These are phyloP conservation scores for Eugnorisma glareosa DNA, from an alignment of 2,888 invertebrate genomes.

Conservation along the genomic window DNA sequence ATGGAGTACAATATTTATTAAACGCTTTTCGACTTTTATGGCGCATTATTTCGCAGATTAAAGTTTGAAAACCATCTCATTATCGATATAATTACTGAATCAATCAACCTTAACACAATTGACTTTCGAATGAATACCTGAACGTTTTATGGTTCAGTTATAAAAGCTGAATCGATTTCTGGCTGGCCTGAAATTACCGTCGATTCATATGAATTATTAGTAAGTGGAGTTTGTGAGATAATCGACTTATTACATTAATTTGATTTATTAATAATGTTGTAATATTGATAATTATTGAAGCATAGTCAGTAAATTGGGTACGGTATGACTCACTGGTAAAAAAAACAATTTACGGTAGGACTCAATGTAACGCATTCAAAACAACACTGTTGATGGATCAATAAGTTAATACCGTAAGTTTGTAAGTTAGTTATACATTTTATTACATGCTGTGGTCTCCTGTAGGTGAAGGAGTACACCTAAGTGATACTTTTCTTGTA, in stretches of 20 bases:
- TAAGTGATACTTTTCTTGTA: no score
- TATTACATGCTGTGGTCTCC: no score
- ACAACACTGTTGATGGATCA: no score
- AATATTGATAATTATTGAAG: not conserved
- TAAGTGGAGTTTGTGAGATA: conserved; percentile 18
- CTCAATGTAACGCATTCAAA: no score
- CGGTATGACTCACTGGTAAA: not conserved
- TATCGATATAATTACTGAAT: conserved; percentile 63
- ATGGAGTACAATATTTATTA: conserved; percentile 45
- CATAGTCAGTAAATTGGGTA: not conserved
- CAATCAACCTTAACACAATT: conserved; percentile 58
- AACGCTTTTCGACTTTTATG: conserved; percentile 45
- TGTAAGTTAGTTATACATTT: no score
- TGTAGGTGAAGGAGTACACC: no score
- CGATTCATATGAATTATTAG: conserved; percentile 43
- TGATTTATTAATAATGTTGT: conserved; percentile 16
- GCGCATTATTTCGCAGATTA: conserved; percentile 45
- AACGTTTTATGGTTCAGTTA: conserved; percentile 46
- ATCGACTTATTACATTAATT: conserved; percentile 14
- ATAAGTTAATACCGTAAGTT: no score
- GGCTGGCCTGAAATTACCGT: conserved; percentile 15
- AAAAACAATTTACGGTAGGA: not conserved
- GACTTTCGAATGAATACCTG: conserved; percentile 52
- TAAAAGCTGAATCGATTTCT: conserved; percentile 47
- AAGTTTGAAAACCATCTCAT: conserved; percentile 63